Base-by-base conservation (phyloP, 2,113 vertebrate genomes). In the Xiphias gladius region DNA sequence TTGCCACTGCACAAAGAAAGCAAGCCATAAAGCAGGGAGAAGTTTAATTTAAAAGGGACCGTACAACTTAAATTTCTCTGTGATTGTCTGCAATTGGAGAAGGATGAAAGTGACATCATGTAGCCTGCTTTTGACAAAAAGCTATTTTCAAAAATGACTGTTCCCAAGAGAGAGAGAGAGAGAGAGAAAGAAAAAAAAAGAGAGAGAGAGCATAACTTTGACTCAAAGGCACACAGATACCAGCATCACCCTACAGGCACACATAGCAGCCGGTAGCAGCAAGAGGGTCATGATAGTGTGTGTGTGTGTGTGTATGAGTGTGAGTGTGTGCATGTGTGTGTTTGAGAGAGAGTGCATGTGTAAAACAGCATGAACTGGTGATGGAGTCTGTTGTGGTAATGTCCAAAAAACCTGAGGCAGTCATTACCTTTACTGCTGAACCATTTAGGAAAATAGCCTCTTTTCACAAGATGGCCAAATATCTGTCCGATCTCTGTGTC, bases 391-490 rank as follows among this genome's bases (percentile, higher is more conserved):
- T 87, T 83, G 77, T 78, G 70, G 68, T 61, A 48, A 69, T 67
- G 85, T 91, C 85, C 83, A 86, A 79, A 85, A 83, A 84, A 85
- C 86, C 86, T 24, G 73, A 83, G 88, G 89, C 86, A 54, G 62
- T 88, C 82, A 87, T 94, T 90, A 86, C 83, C 78, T 92, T 76
- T 87, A 76, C 52, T 85, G 84, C 78, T 86, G 82, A 86, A 86
- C 83, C 86, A 86, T 93, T 94, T 90, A 91, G 76, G 72, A 87
- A 92, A 91, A 90, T 86, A 83, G 73, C 73, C 59, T 92, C 57
- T 85, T 87, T 91, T 83, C 55, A 79, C 26, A 7, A 86, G 48
- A 85, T 84, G n/a, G 58, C 73, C 78, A 73, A 92, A 80, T 85
- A 82, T 85, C 75, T 85, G n/a, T 67, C 85, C 13, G 8, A 37